These are phyloP conservation scores for Drosophila obscura DNA, from an alignment of 1,140 invertebrate species.

Conservation along the genomic window DNA sequence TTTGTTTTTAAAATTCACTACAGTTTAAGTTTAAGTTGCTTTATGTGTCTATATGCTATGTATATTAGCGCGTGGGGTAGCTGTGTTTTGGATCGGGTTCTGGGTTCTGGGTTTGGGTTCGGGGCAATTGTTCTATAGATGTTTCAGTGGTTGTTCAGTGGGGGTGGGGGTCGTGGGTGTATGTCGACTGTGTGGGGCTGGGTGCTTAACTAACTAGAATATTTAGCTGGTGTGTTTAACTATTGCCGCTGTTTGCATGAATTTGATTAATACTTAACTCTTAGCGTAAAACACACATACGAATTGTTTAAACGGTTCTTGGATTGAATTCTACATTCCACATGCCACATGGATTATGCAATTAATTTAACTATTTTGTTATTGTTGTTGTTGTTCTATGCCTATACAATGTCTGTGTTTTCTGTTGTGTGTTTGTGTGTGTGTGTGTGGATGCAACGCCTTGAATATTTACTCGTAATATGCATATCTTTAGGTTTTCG, in stretches of 20 bases:
- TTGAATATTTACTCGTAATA: slow-evolving; percentile 65
- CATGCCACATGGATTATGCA: slow-evolving; percentile 55
- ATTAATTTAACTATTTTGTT: slow-evolving; percentile 70
- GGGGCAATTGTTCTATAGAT: slow-evolving; percentile 79
- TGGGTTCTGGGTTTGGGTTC: slow-evolving; percentile 6
- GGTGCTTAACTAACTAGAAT: slow-evolving; percentile 67
- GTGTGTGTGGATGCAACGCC: slow-evolving; percentile 59
- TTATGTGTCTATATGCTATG: slow-evolving; percentile 72
- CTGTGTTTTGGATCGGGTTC: slow-evolving; percentile 17
- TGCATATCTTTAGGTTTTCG: slow-evolving; percentile 56
- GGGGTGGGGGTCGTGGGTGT: slow-evolving; percentile 3
- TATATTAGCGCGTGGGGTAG: slow-evolving; percentile 18
- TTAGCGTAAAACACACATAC: slow-evolving; percentile 76
- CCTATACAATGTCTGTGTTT: slow-evolving; percentile 44
- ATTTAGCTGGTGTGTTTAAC: slow-evolving; percentile 57
- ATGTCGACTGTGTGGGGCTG: slow-evolving; percentile 24
- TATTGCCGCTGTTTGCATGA: slow-evolving; percentile 58
- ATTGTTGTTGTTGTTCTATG: slow-evolving; percentile 45
- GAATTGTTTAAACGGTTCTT: slow-evolving; percentile 66
- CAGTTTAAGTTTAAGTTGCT: slow-evolving; percentile 70
- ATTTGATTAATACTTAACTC: slow-evolving; percentile 74
- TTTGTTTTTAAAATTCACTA: slow-evolving; percentile 66
- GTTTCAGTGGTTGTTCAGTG: slow-evolving; percentile 17
- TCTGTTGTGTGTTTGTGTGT: too few relatives aligned
- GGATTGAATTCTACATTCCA: slow-evolving; percentile 28